phyloP scores from a whole-genome alignment of 2,113 vertebrate species.

The Perca fluviatilis region DNA sequence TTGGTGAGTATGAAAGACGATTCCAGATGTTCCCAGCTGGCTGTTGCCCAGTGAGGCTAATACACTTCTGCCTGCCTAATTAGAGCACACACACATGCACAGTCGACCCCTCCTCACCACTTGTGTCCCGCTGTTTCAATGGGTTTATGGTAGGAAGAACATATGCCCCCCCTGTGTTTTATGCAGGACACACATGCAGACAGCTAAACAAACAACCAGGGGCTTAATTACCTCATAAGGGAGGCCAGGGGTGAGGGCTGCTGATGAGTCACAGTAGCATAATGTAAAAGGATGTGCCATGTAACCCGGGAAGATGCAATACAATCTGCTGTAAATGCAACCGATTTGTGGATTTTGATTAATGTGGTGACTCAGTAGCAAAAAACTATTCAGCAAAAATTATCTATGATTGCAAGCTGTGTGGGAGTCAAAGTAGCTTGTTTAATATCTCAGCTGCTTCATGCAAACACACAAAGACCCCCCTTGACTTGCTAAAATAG shows the following conservation, averaged over 20 bases:
- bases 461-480: conserved; percentile 35
- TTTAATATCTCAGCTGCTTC: conserved; percentile 46
- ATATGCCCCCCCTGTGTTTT: conserved; percentile 75
- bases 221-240: conserved; percentile 74
- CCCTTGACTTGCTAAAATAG: neutral
- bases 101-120: conserved; percentile 62
- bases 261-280: conserved; percentile 55
- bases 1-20: conserved; percentile 73
- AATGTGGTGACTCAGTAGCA: conserved; percentile 18
- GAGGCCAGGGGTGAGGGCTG: conserved; percentile 68
- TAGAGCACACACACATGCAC: conserved; percentile 61
- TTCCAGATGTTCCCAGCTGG: conserved; percentile 83
- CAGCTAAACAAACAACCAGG: conserved; percentile 78
- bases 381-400: conserved; percentile 27
- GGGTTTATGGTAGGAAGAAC: conserved; percentile 79
- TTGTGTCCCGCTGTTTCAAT: conserved; percentile 71
- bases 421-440: conserved; percentile 17
- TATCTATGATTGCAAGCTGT: conserved; percentile 5
- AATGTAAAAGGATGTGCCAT: conserved; percentile 46
- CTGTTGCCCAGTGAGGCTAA: conserved; percentile 80
- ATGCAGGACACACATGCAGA: conserved; percentile 78
- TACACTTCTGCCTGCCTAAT: conserved; percentile 79
- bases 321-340: conserved; percentile 15
- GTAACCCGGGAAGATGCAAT: conserved; percentile 14
- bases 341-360: conserved; percentile 45